phyloP scores from a whole-genome alignment of 37 sponge, comb jelly and placozoan species.

The Dysidea cf. avara region DNA sequence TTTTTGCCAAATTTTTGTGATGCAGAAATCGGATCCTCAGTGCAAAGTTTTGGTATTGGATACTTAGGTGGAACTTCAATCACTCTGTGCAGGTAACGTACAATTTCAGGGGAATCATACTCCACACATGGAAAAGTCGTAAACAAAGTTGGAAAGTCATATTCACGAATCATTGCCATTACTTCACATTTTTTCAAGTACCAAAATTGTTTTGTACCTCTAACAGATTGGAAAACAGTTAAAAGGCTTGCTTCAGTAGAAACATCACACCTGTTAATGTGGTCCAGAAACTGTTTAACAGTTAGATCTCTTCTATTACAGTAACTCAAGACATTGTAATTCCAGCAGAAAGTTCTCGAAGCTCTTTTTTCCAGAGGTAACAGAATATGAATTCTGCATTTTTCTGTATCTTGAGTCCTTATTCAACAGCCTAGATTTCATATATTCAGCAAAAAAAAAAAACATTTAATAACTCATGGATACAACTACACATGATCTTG shows the following conservation, averaged over 20 bases:
- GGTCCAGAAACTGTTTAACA: no score
- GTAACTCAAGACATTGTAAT: no score
- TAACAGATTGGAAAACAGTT: slow-evolving; percentile 43
- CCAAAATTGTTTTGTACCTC: slow-evolving; percentile 53
- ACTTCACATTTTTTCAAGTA: slow-evolving; percentile 33
- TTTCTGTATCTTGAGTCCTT: slow-evolving; percentile 35
- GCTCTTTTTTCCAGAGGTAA: no score
- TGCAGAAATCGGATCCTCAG: slow-evolving; percentile 57
- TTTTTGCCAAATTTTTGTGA: slow-evolving; percentile 48
- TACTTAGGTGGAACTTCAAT: slow-evolving; percentile 22
- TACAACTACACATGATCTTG: no score
- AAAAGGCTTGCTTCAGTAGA: slow-evolving; percentile 4
- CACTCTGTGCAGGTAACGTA: slow-evolving; percentile 22
- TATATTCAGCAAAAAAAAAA: slow-evolving; percentile 31
- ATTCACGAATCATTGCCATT: slow-evolving; percentile 53
- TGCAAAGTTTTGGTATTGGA: slow-evolving; percentile 42
- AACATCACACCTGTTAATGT: not conserved
- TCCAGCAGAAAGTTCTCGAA: no score
- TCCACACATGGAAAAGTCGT: slow-evolving; percentile 40
- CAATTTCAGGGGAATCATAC: slow-evolving; percentile 38
- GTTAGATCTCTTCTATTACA: no score
- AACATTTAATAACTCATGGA: no score
- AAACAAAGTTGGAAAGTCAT: slow-evolving; percentile 42
- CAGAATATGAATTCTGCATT: no score
- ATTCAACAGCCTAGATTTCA: slow-evolving; percentile 48